Base-by-base conservation (phyloP, 2,888 invertebrate species). In the Cryptocephalus moraei region DNA sequence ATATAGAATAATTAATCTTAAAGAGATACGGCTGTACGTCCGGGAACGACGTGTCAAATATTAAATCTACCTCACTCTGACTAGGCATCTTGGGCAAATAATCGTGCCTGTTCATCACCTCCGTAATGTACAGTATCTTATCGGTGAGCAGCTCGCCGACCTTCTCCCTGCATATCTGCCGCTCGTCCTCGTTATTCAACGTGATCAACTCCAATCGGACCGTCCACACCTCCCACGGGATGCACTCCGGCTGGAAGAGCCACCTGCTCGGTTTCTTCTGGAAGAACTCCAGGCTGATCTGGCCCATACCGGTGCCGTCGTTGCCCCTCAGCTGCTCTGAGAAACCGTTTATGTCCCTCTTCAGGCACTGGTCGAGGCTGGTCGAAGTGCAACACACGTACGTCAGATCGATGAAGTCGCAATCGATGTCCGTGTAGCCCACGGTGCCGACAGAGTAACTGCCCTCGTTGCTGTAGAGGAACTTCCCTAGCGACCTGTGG, bases 221-320 rank as follows among this genome's bases (percentile, higher is more conserved):
- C 33, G 93, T 95, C 97, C 97, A 99, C 47, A 96, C 91, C 70
- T 99, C 97, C 97, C 97, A 99, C 0, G 96, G 93, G 63, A 91
- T 90, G 65, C 87, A 88, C 66, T 96, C 95, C 8, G 88, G 81
- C 55, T 85, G 83, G 68, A 95, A 91, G 32, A 86, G 81, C 93
- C 95, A 95, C 45, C 90, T 81, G 46, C 83, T 84, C 62, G 87
- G 86, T 59, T 91, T 89, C 71, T 84, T 88, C 70, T 94, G 92
- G 73, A 90, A 95, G 75, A 96, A 96, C 71, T 96, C 95, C 56
- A 96, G 76, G 49, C 90, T 90, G 59, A 96, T 95, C 62, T 91
- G 89, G 4, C 91, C 91, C 48, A 74, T 75, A 13, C 77, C 76
- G 12, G 83, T 78, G 44, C 85, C 81, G 38, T 49, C 81, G 77